Evolutionary conservation across 2,797 vertebrate genomes (phyloP).

Genomic region (Oryzias sinensis): DNA sequence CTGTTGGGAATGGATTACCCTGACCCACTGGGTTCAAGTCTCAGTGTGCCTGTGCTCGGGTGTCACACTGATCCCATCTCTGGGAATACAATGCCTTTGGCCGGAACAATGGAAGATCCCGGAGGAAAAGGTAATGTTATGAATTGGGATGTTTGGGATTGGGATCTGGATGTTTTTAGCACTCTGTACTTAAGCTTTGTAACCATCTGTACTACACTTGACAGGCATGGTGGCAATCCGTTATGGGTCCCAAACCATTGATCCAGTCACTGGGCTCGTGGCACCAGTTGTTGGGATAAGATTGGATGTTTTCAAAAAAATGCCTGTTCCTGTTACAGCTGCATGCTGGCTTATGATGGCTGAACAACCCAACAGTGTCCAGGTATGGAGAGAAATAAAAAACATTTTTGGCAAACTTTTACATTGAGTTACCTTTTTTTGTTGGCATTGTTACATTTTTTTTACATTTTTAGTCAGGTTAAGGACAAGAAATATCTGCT

Average conservation of each 20-base stretch:
- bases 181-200: not conserved
- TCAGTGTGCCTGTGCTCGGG: slow-evolving; percentile 87
- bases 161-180: too few relatives aligned
- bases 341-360: slow-evolving; percentile 69
- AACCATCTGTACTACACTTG: not conserved
- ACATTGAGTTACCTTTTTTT: not conserved
- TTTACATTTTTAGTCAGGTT: too few relatives aligned
- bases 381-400: slow-evolving; percentile 67
- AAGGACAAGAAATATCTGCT: too few relatives aligned
- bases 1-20: slow-evolving; percentile 87
- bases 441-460: not conserved
- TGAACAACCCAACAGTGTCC: slow-evolving; percentile 68
- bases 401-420: not conserved
- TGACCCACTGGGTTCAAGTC: slow-evolving; percentile 84
- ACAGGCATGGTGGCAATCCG: slow-evolving; percentile 86
- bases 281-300: slow-evolving; percentile 83
- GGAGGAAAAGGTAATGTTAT: slow-evolving; percentile 80
- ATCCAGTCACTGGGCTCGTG: slow-evolving; percentile 79
- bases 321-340: slow-evolving; percentile 80
- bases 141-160: not conserved
- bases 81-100: slow-evolving; percentile 70
- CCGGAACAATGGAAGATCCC: slow-evolving; percentile 88
- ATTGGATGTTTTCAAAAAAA: slow-evolving; percentile 69
- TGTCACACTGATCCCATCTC: slow-evolving; percentile 73
- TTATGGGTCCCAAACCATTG: slow-evolving; percentile 79